Evolutionary conservation across 2,888 invertebrate species (phyloP), one percentile per base, ranked within the genome.

Genomic region (Elgonia sp.): DNA sequence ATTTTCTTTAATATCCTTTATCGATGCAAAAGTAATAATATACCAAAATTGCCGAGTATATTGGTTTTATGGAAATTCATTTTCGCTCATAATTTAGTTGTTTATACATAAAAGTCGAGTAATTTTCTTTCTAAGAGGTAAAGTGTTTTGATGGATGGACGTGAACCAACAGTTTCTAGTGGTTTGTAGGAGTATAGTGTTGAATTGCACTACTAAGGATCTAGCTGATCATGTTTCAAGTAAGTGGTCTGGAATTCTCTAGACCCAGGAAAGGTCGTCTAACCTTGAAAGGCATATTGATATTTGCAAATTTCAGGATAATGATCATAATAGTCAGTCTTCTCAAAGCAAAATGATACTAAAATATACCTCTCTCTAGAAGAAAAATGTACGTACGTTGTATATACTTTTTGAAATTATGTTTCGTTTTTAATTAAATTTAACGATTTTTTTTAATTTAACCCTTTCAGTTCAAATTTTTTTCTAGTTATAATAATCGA

Each of bases 61-160:
- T 50, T 53, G 37, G 29, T 53, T 50, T 37, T 53, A 55, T 40
- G 46, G 29, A 55, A 72, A 72, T 72, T 39, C 20, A 55, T 40
- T 72, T 72, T 72, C 18, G 21, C 53, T 29, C 37, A 70, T 72
- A 57, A 50, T 72, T 72, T 40, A 12, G 20, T 72, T 72, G 55
- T 72, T 57, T 72, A 70, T 53, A 50, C n/a, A 70, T 70, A 21
- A 53, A 50, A 70, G 14, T 60, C 14, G 16, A 12, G 37, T 29
- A 60, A 29, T 12, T 60, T 60, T 29, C 40, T 12, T 16, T 62
- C 14, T 18, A 63, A 40, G 21, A 63, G 7, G 63, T 20, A 39
- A n/a, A 18, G n/a, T 14, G 18, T 9, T 63, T 40, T 63, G n/a
- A 63, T 63, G 40, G 40, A 63, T 46, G 67, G 21, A 46, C 67